Evolutionary conservation across 2,888 invertebrate species (phyloP).

Genomic region (Girardia tigrina): DNA sequence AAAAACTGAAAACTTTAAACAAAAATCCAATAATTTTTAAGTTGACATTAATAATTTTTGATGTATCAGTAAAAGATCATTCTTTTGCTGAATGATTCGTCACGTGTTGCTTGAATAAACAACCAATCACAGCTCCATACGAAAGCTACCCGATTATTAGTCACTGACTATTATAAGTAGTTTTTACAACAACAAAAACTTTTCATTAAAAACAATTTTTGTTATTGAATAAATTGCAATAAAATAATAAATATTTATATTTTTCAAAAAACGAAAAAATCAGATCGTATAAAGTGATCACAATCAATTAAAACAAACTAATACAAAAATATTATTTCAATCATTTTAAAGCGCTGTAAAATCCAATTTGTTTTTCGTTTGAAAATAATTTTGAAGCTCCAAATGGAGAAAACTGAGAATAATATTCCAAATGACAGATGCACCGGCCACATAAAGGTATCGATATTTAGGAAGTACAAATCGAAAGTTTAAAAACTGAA

Average conservation of each 20-base stretch:
- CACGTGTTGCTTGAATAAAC: neutral
- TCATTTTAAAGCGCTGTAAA: too few relatives aligned
- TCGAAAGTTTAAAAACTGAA: neutral
- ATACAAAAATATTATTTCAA: neutral
- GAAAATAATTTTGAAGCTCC: neutral
- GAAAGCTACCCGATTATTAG: neutral
- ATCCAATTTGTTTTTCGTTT: neutral
- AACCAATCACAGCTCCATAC: neutral
- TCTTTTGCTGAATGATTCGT: conserved; percentile 23
- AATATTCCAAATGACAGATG: neutral
- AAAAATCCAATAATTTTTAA: too few relatives aligned
- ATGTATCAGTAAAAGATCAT: conserved; percentile 23
- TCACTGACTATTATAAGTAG: neutral
- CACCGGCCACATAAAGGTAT: neutral
- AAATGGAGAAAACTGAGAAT: conserved; percentile 11
- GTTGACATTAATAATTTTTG: conserved; percentile 7
- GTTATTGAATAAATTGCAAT: too few relatives aligned
- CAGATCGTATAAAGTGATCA: too few relatives aligned
- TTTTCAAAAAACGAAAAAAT: too few relatives aligned
- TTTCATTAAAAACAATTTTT: too few relatives aligned
- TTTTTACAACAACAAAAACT: neutral
- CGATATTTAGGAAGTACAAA: neutral
- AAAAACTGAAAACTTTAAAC: too few relatives aligned
- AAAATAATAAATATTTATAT: too few relatives aligned
- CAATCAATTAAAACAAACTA: neutral